Evolutionary conservation across 2,888 invertebrate species (phyloP).

Genomic region (Arrhopalites spinosus): DNA sequence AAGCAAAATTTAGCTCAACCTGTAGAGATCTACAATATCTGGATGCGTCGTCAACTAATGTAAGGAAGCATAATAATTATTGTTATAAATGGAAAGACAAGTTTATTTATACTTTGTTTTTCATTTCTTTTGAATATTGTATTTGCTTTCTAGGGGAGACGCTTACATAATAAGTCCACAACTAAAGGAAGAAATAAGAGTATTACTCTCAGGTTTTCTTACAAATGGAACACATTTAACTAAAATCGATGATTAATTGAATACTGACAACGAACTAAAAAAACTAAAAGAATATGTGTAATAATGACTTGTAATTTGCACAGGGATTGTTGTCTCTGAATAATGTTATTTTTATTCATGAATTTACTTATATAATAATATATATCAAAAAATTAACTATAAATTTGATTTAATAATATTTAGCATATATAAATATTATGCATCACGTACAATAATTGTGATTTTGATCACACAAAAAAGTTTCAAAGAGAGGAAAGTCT

Average conservation of each 20-base stretch:
- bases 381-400: background rate
- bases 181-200: conserved; percentile 29
- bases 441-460: background rate
- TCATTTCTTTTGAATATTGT: background rate
- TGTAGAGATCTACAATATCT: conserved; percentile 31
- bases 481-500: background rate
- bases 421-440: too few species aligned
- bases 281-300: background rate
- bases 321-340: background rate
- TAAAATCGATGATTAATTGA: background rate
- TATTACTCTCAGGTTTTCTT: conserved; percentile 20
- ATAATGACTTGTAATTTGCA: background rate
- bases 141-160: conserved; percentile 22
- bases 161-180: conserved; percentile 2
- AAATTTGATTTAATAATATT: background rate
- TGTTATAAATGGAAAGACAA: background rate
- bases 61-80: conserved; percentile 3
- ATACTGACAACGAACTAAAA: background rate
- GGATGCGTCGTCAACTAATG: conserved; percentile 22
- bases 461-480: conserved; percentile 1
- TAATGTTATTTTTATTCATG: conserved; percentile 7
- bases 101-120: background rate
- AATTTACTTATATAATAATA: background rate
- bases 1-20: conserved; percentile 21
- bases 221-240: background rate